phyloP scores from a whole-genome alignment of 1,140 invertebrate genomes.

The Acyrthosiphon pisum region DNA sequence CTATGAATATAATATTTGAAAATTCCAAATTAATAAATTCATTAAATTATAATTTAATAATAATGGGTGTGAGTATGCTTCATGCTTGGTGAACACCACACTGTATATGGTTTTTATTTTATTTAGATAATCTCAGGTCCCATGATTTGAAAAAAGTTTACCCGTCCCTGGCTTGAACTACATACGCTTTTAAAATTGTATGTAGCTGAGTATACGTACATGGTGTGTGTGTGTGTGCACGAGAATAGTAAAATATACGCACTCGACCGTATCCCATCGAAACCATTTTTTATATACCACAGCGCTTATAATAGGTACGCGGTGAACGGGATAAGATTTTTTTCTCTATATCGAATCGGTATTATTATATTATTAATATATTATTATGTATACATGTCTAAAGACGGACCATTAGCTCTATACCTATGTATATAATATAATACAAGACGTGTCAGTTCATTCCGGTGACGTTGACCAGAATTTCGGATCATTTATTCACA shows the following conservation, averaged over 20 bases:
- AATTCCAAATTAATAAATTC: no score
- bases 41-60: no score
- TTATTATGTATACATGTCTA: background rate
- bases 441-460: background rate
- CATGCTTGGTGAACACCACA: no score
- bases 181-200: background rate
- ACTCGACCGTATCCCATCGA: background rate
- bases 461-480: background rate
- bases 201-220: background rate
- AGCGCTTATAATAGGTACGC: background rate
- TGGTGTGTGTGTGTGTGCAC: no score
- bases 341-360: background rate
- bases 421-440: background rate
- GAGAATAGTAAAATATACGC: background rate
- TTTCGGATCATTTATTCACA: background rate
- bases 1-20: no score
- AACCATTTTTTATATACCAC: background rate
- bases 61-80: no score
- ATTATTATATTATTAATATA: constrained; percentile 13
- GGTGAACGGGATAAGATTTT: background rate
- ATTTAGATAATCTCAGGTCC: background rate
- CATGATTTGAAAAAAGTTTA: background rate
- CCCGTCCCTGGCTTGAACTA: background rate
- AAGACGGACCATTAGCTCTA: background rate
- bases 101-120: background rate